Base-by-base conservation (phyloP, 2,888 invertebrate genomes). In the Hypolimnas misippus region DNA sequence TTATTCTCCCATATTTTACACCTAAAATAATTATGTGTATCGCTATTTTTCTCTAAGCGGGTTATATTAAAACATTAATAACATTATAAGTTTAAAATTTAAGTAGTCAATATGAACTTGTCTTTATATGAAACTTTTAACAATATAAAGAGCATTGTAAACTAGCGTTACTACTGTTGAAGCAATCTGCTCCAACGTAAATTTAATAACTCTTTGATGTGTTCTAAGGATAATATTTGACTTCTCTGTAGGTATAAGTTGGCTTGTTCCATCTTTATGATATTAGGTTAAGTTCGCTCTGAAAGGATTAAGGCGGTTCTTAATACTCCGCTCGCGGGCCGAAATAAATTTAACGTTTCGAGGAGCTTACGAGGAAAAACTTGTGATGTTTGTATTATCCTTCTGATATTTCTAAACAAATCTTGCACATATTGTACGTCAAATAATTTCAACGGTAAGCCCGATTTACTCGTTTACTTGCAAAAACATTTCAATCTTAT, bases 271-370 rank as follows among this genome's bases (percentile, higher is more conserved):
- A 82, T 87, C 89, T 92, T 91, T 90, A 91, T 87, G 87, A 89
- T 92, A 88, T 89, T 86, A 84, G 86, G 88, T 87, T 89, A 87
- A 89, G 83, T 90, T 89, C 83, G 82, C 85, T 85, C 79, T 81
- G 81, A 87, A 90, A 90, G 90, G 91, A 92, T 92, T 91, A 91
- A 89, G 83, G 77, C 83, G 80, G 86, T 82, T 85, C 87, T 90
- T 89, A 90, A 91, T 88, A 84, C 86, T 76, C 77, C 86, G 89
- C 89, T 84, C 84, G 82, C 82, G 86, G 87, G 89, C 87, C 80
- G 81, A 88, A 89, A 90, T 91, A 91, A 90, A 89, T 89, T 90
- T 89, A 83, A 87, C 83, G 87, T 83, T 86, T 86, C 77, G 81
- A 83, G 81, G 71, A 86, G 89, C 87, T 91, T 89, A 89, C 82